Evolutionary conservation across 2,888 invertebrate species (phyloP), one percentile per base, ranked within the genome.

Genomic region (Drosophila prostipennis): DNA sequence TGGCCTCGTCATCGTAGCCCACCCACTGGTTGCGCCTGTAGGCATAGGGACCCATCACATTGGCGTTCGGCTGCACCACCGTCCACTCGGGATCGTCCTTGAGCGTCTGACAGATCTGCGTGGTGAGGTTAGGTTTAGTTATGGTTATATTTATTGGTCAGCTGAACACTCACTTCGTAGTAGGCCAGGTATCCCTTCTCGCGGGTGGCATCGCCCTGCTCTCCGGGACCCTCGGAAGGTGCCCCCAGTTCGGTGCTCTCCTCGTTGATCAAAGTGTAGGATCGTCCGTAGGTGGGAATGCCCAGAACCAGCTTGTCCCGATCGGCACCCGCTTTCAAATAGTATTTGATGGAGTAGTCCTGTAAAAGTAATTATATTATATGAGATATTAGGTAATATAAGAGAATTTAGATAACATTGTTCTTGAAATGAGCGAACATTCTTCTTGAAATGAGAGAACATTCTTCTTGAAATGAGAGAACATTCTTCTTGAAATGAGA

Each of bases 141-240:
- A 6, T 26, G 26, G 26, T 26, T 26, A 2, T 26, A 26, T 26
- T 26, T 6, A 4, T 0, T 8, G 2, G 2, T 1, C 1, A 6
- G 13, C 6, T 10, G 3, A 36, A 58, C 88, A 58, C 88, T 85
- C 87, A 97, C 97, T 94, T 98, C 98, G 90, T 98, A 98, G 90
- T 97, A 98, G 26, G 98, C 97, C 78, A 98, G 93, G 89, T 98
- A 98, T 70, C 98, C 98, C 81, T 97, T 97, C 92, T 98, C 98
- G 78, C 97, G 94, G 0, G 98, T 98, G 2, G 97, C 97, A 64
- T 97, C 97, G 5, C 98, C 98, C 91, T 97, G 96, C 61, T 96
- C 96, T 0, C 98, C 98, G 0, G 98, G 97, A 0, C 97, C 98
- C 89, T 97, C 97, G 0, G 98, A 95, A 0, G 97, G 97, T 0